These are phyloP conservation scores for Syngnathus acus DNA, from an alignment of 2,797 vertebrate genomes.

Conservation along the genomic window DNA sequence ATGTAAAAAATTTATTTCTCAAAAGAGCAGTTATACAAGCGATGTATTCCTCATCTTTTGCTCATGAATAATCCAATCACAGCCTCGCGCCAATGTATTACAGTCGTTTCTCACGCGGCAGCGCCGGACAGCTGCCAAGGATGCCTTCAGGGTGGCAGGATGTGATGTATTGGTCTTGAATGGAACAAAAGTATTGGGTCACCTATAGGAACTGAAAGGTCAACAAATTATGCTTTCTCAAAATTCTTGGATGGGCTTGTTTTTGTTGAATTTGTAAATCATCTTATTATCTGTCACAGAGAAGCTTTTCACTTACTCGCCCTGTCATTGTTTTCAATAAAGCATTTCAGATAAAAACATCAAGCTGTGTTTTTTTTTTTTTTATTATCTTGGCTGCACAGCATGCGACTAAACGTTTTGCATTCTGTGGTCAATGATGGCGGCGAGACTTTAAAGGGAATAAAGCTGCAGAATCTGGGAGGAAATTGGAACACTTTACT, in stretches of 20 bases:
- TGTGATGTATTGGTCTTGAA: conserved; percentile 10
- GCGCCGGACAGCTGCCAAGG: conserved; percentile 15
- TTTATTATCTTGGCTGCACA: neutral
- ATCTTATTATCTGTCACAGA: conserved; percentile 16
- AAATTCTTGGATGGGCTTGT: no score
- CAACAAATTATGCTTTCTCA: no score
- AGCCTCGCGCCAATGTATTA: conserved; percentile 11
- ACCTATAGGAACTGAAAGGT: neutral
- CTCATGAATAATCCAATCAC: conserved; percentile 30
- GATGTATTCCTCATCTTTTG: conserved; percentile 22
- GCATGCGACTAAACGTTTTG: conserved; percentile 3
- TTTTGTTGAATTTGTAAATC: conserved; percentile 16
- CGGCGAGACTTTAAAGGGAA: conserved; percentile 21
- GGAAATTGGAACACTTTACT: conserved; percentile 38
- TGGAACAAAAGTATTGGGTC: neutral
- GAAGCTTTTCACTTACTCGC: conserved; percentile 2
- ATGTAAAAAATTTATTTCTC: conserved; percentile 16
- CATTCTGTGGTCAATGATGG: conserved; percentile 10
- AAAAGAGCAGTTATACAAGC: conserved; percentile 21
- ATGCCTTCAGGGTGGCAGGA: conserved; percentile 13
- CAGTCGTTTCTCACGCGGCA: conserved; percentile 14
- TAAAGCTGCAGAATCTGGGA: conserved; percentile 19
- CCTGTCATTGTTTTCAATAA: conserved; percentile 8
- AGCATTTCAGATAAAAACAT: neutral
- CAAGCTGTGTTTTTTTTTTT: neutral